Evolutionary conservation across 2,113 vertebrate species (phyloP).

Genomic region (Brachypodius melanocephalos): DNA sequence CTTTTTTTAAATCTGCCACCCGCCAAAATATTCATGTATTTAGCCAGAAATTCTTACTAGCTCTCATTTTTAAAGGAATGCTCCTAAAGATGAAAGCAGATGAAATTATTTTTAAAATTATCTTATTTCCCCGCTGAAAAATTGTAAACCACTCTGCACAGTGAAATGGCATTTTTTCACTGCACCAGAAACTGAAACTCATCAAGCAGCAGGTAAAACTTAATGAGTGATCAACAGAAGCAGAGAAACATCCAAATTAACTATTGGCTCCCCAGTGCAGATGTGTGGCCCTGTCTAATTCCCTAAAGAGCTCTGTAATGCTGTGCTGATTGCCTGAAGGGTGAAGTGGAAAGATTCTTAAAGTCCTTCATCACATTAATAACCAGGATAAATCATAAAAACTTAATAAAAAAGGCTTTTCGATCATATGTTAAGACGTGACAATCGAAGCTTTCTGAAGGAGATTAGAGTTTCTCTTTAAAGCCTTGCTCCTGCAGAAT

Average conservation of each 20-base stretch:
- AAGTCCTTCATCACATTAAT: neutral
- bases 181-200: neutral
- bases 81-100: neutral
- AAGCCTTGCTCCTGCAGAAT: neutral
- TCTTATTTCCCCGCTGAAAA: neutral
- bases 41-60: neutral
- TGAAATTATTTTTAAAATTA: neutral
- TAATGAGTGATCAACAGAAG: neutral
- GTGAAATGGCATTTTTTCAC: neutral
- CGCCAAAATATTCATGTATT: neutral
- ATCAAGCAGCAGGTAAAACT: neutral
- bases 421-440: neutral
- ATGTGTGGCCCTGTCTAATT: neutral
- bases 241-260: neutral
- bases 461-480: neutral
- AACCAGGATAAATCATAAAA: neutral
- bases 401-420: neutral
- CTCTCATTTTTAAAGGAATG: neutral
- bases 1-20: neutral
- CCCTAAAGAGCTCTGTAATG: neutral
- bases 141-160: neutral
- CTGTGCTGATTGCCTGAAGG: neutral
- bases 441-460: neutral
- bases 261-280: neutral
- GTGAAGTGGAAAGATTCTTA: neutral